These are phyloP conservation scores for Saccostrea glomerata DNA, from an alignment of 1,140 invertebrate genomes.

Conservation along the genomic window DNA sequence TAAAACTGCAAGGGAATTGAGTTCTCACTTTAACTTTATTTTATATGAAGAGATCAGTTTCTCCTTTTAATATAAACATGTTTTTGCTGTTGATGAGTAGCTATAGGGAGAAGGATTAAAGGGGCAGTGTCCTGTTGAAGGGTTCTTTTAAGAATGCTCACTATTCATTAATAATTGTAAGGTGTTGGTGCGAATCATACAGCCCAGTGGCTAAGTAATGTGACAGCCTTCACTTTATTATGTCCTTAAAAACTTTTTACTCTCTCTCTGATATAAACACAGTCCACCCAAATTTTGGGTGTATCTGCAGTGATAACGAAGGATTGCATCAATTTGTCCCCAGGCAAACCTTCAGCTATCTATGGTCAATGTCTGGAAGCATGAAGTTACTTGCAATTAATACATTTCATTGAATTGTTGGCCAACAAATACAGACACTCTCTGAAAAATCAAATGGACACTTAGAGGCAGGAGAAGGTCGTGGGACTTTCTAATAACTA, in stretches of 20 bases:
- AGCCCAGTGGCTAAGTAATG: constrained; percentile 6
- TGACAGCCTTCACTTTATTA: constrained; percentile 12
- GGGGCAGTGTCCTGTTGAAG: neutral
- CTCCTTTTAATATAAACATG: neutral
- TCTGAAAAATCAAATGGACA: neutral
- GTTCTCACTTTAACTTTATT: neutral
- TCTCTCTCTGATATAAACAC: neutral
- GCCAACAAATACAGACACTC: neutral
- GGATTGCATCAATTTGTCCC: neutral
- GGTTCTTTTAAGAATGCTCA: neutral
- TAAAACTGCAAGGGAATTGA: neutral
- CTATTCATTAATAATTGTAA: constrained; percentile 2
- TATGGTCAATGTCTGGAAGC: neutral
- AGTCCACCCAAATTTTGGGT: constrained; percentile 12
- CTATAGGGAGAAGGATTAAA: constrained; percentile 4
- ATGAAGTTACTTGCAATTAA: neutral
- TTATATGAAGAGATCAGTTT: neutral
- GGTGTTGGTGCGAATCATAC: constrained; percentile 23
- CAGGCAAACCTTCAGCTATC: neutral
- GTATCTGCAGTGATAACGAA: neutral
- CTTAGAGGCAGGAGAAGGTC: neutral
- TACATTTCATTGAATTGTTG: neutral
- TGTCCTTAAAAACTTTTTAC: neutral
- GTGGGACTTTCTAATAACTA: neutral
- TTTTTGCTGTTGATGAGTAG: neutral